Evolutionary conservation across 1,140 invertebrate species (phyloP).

Genomic region (Lysiphlebus fabarum): DNA sequence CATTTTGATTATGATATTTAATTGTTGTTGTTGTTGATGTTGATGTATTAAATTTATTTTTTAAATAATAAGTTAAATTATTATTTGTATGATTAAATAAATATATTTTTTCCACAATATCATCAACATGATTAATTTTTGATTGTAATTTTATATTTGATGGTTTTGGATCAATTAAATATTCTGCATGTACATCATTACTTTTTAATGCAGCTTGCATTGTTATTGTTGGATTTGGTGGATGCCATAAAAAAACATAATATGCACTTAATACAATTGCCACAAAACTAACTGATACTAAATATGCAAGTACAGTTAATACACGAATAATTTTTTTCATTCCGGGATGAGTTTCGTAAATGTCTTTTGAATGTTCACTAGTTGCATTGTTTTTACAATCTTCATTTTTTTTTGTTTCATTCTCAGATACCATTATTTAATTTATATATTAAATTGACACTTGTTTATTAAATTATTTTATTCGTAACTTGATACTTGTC

Average conservation of each 20-base stretch:
- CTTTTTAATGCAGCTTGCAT: conserved; percentile 10
- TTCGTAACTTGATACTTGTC: no score
- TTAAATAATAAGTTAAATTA: no score
- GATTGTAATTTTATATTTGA: neutral
- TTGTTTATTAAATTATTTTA: no score
- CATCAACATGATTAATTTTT: conserved; percentile 2
- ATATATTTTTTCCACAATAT: conserved; percentile 10
- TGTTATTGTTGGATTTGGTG: conserved; percentile 52
- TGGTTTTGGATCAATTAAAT: conserved; percentile 14
- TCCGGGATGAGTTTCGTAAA: conserved; percentile 45
- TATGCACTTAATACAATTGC: conserved; percentile 78
- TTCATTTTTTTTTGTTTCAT: neutral
- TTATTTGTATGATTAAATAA: neutral
- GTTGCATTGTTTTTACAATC: neutral
- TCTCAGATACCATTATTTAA: neutral
- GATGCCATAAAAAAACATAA: conserved; percentile 82
- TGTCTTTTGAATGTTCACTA: conserved; percentile 7
- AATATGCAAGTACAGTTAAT: conserved; percentile 76
- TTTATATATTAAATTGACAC: no score
- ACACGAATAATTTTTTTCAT: conserved; percentile 66
- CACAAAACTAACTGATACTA: conserved; percentile 74
- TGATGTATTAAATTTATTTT: no score
- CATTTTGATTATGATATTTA: no score
- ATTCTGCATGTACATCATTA: conserved; percentile 28
- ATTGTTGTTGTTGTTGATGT: no score